Percentiles rank a stretch among this genome's conserved stretches.
Conservation (phyloP, 1,140 invertebrate species). For the Thrips palmi region DNA sequence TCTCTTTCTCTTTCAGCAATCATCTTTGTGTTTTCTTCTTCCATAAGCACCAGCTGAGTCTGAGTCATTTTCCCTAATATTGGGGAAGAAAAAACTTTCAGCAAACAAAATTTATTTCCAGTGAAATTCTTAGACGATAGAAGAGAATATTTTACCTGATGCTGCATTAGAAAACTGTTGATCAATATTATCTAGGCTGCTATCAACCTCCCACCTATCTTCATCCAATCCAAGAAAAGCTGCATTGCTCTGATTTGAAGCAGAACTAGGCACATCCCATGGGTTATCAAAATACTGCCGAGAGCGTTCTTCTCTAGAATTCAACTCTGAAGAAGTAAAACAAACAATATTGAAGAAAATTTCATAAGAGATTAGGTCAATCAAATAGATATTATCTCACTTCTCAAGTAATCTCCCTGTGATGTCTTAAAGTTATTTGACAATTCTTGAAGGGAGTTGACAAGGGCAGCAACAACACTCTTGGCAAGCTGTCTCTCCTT, state of each 20-base stretch:
- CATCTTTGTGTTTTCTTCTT: slow-evolving; percentile 62
- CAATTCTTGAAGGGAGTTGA: slow-evolving; percentile 64
- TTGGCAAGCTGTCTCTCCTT: slow-evolving; percentile 56
- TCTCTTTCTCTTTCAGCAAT: slow-evolving; percentile 71
- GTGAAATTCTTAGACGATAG: slow-evolving; percentile 2
- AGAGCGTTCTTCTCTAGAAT: slow-evolving; percentile 73
- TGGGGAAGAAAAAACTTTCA: too few species aligned
- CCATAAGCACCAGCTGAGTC: slow-evolving; percentile 54
- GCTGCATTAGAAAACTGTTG: slow-evolving; percentile 3
- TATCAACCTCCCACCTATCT: slow-evolving; percentile 13
- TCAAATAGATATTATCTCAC: slow-evolving; percentile 18
- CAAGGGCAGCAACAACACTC: slow-evolving; percentile 67
- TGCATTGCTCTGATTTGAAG: slow-evolving; percentile 12
- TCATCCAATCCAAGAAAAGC: slow-evolving; percentile 10
- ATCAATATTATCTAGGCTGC: slow-evolving; percentile 14
- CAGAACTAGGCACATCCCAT: too few species aligned
- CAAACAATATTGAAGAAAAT: slow-evolving; percentile 11
- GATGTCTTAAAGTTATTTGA: slow-evolving; percentile 60
- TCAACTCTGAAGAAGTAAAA: slow-evolving; percentile 37
- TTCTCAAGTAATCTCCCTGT: slow-evolving; percentile 61
- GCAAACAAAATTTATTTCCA: slow-evolving; percentile 6
- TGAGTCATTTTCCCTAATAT: slow-evolving; percentile 32
- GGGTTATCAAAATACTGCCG: slow-evolving; percentile 69
- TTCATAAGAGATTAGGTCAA: slow-evolving; percentile 1
- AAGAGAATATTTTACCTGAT: neutral